Base-by-base conservation (phyloP, 2,888 invertebrate species). In the Drosophila macrospina region DNA sequence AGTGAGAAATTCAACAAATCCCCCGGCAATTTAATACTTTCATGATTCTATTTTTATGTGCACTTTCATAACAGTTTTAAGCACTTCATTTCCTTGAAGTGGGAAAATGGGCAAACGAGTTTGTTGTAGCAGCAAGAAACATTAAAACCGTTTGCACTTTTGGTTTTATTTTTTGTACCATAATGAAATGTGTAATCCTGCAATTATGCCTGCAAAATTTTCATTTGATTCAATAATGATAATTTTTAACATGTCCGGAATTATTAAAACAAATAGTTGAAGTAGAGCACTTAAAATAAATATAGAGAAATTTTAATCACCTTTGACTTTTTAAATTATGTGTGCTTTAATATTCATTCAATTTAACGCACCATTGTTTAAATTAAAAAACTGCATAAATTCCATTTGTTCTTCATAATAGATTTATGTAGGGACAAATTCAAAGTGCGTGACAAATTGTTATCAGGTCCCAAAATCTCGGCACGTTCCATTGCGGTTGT, bases 381-480 rank as follows among this genome's bases (percentile, higher is more conserved):
- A 34, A 44, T 52, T 52, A 13, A 13, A 37, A 36, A 57, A 36
- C 15, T 24, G 20, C 59, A 59, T 51, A 54, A 48, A 69, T 62
- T 64, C 37, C 30, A 5, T 13, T 39, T 28, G 60, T 44, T 36
- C 37, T 61, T 66, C 57, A 48, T 69, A 76, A 74, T 82, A 74
- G 76, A 81, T 85, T 76, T 70, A 28, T 24, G 24, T 15, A 7
- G 60, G 66, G 55, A 50, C 26, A 37, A 56, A 71, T 78, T 70
- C 34, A 15, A 48, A 69, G 50, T 45, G 70, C 76, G 76, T 82
- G 86, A 81, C 76, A 55, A 60, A 67, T 65, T 69, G 42, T 69
- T 57, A 76, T 76, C 64, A 48, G 30, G 8, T 2, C 36, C 24
- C 45, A 59, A 56, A 64, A 64, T 63, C 52, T 41, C 32, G 51